Evolutionary conservation across 2,113 vertebrate genomes (phyloP), one percentile per base, ranked within the genome.

Genomic region (Thunnus thynnus): DNA sequence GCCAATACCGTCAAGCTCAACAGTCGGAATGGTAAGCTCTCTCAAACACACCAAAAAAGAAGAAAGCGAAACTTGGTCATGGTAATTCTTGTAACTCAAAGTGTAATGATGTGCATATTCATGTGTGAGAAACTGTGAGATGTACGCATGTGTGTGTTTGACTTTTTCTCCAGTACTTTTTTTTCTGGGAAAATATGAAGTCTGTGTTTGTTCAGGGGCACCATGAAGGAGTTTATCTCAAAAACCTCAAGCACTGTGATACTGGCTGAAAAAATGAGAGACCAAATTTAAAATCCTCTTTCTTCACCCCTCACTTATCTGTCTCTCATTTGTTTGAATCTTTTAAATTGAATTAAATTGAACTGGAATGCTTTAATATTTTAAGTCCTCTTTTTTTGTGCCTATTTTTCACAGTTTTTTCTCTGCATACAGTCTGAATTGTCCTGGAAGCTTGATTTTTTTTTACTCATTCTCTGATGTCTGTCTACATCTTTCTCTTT

Each of bases 1-100:
- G 96, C 98, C 80, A 98, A 97, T 88, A 99, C 98, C 0, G 97
- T 99, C 89, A 99, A 99, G 81, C 97, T 99, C 89, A 98, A 99
- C 96, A 99, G 98, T 93, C 96, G 97, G 68, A 99, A 99, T 0
- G 98, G 98, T 99, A 94, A 96, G 96, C 85, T 61, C 55, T 47
- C 10, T 41, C n/a, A 72, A 83, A 83, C 13, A 79, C 62, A 4
- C 10, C 11, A 0, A 30, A 25, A 54, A 7, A 58, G 82, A 46
- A 36, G n/a, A 62, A 6, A 32, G 20, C 41, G 11, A 54, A 75
- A 60, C 48, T 56, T 50, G 13, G 14, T 51, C 60, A 47, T 22
- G 13, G 25, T 58, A 20, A n/a, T n/a, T 61, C n/a, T 62, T 50
- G 18, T 3, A 30, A 57, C 63, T 84, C 27, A 0, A 1, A 68